Evolutionary conservation across 2,113 vertebrate species (phyloP), one percentile per base, ranked within the genome.

Genomic region (Brachyistius frenatus): DNA sequence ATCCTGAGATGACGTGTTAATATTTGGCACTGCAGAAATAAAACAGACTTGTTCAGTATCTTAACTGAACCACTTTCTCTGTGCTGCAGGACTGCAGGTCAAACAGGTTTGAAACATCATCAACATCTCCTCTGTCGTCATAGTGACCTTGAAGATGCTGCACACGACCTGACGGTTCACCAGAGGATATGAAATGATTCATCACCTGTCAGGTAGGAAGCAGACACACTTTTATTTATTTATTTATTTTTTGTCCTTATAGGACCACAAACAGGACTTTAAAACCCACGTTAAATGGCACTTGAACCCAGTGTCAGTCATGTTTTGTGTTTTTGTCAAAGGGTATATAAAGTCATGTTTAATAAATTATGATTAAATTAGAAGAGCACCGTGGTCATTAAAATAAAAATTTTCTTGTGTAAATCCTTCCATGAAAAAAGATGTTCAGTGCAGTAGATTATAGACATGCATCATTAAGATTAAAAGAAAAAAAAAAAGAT

Each of bases 131-230:
- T 0, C 41, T 74, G 37, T 84, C 53, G 53, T 54, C 54, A 57
- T 11, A 6, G 50, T 39, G 46, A 78, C 57, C 62, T 62, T 77
- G 14, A 44, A 56, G 60, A 58, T 5, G 41, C 53, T 49, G 66
- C 60, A 61, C 54, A 68, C 37, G 36, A 58, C 7, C 14, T 6
- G 44, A 46, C 7, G 54, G 10, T 8, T 8, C 47, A 52, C 14
- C 1, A 39, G 67, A 7, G 13, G 16, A 66, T 57, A 5, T 71
- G 30, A 36, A 65, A 8, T 6, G 41, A 66, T 32, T 1, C 5
- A 46, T 73, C 50, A 57, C 37, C n/a, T 63, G 14, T 56, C 56
- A 53, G 37, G 8, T 4, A 16, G 49, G 33, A 23, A 30, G 14
- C 14, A 66, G 62, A 53, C 7, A 16, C 13, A 15, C 0, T 0